phyloP scores from a whole-genome alignment of 2,888 invertebrate species.

The Aspidapion aeneum region DNA sequence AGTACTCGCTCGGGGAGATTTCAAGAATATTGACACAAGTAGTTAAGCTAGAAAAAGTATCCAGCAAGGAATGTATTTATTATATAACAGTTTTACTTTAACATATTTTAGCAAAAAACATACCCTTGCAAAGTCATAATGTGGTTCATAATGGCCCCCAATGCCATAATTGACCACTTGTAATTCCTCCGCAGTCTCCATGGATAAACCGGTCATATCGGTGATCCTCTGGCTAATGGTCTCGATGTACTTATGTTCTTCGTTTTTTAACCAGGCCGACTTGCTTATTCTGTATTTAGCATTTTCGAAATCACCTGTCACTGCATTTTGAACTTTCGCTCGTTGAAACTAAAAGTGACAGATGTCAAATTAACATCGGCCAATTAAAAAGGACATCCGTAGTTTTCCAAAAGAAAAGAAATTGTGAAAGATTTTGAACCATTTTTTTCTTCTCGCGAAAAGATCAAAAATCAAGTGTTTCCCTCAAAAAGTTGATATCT shows the following conservation, averaged over 20 bases:
- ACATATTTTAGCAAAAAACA: no score
- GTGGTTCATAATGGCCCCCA: slow-evolving; percentile 98
- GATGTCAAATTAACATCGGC: not conserved
- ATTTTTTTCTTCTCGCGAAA: no score
- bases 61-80: no score
- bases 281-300: slow-evolving; percentile 97
- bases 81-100: no score
- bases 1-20: no score
- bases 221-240: slow-evolving; percentile 75
- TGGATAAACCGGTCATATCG: slow-evolving; percentile 82
- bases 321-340: slow-evolving; percentile 92
- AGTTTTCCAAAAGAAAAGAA: no score
- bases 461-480: no score
- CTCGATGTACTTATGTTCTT: slow-evolving; percentile 72
- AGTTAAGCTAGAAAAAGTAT: no score
- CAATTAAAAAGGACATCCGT: not conserved
- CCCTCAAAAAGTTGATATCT: no score
- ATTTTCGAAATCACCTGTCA: slow-evolving; percentile 86
- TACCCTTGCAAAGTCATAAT: slow-evolving; percentile 88
- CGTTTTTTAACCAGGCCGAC: slow-evolving; percentile 90
- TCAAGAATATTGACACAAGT: no score
- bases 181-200: slow-evolving; percentile 90
- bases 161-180: slow-evolving; percentile 99
- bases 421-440: no score
- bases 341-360: slow-evolving; percentile 65